These are phyloP conservation scores for Delichon dasypus DNA, from an alignment of 2,797 vertebrate genomes.

Conservation along the genomic window DNA sequence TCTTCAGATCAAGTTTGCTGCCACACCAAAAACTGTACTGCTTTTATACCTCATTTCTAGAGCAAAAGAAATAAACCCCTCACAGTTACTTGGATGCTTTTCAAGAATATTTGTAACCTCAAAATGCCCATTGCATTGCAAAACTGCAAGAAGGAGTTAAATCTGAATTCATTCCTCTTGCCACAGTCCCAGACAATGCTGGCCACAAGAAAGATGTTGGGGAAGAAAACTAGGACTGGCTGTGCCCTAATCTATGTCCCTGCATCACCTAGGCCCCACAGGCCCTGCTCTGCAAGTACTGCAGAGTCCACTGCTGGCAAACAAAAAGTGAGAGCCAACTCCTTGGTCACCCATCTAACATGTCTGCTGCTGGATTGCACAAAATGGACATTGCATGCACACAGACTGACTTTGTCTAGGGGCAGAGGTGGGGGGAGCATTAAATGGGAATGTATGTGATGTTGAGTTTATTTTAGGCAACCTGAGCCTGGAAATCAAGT, in stretches of 20 bases:
- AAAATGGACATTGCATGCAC: not conserved
- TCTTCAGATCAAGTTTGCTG: not conserved
- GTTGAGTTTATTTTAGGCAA: not conserved
- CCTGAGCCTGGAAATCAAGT: not conserved
- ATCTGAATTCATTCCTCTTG: not conserved
- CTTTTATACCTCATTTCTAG: not conserved
- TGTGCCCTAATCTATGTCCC: rapidly evolving
- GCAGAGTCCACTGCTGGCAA: not conserved
- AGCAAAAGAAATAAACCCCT: not conserved
- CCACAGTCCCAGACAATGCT: not conserved
- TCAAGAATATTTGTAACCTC: not conserved
- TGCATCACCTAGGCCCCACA: rapidly evolving
- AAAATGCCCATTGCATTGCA: not conserved
- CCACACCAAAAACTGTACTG: not conserved
- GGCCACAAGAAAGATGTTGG: rapidly evolving
- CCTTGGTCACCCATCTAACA: rapidly evolving
- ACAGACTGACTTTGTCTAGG: not conserved
- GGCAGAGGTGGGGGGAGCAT: rapidly evolving
- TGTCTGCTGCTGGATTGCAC: not conserved
- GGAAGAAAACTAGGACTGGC: not conserved
- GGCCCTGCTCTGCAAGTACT: not conserved
- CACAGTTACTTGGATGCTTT: not conserved
- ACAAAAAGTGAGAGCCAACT: not conserved
- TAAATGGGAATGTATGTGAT: not conserved
- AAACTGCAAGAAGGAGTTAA: not conserved